Conservation (phyloP, 2,888 invertebrate species). For the Oxystoma pomonae region DNA sequence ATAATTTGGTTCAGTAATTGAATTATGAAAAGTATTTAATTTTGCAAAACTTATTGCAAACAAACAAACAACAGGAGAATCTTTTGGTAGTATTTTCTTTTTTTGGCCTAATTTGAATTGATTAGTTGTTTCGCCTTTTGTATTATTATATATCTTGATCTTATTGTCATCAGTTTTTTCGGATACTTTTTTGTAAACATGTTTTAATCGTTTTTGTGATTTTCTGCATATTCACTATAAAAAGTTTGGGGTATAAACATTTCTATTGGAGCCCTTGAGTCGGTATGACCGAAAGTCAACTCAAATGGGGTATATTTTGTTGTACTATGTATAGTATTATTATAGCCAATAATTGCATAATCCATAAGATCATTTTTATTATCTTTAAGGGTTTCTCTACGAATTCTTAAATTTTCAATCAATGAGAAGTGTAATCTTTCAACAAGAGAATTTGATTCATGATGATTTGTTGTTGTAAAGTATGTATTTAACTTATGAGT, state of each 20-base stretch:
- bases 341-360: constrained; percentile 3
- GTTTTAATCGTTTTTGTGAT: constrained; percentile 12
- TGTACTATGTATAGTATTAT: constrained; percentile 1
- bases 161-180: constrained; percentile 4
- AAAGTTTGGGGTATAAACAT: constrained; percentile 12
- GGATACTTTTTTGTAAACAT: constrained; percentile 4
- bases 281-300: constrained; percentile 3
- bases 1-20: constrained; percentile 18
- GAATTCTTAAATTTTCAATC: constrained; percentile 5
- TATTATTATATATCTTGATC: constrained; percentile 9
- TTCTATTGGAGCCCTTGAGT: constrained; percentile 13
- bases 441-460: constrained; percentile 5
- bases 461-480: constrained; percentile 7
- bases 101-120: constrained; percentile 9
- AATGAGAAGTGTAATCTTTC: constrained; percentile 10
- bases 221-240: constrained; percentile 17
- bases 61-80: background rate
- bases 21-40: constrained; percentile 21
- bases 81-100: background rate
- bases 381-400: constrained; percentile 1
- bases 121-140: background rate
- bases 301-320: constrained; percentile 1
- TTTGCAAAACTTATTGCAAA: constrained; percentile 19
- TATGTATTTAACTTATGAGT: constrained; percentile 1
- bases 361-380: constrained; percentile 1